These are phyloP conservation scores for Tromatobia lineatoria DNA, from an alignment of 2,888 invertebrate genomes.

Conservation along the genomic window DNA sequence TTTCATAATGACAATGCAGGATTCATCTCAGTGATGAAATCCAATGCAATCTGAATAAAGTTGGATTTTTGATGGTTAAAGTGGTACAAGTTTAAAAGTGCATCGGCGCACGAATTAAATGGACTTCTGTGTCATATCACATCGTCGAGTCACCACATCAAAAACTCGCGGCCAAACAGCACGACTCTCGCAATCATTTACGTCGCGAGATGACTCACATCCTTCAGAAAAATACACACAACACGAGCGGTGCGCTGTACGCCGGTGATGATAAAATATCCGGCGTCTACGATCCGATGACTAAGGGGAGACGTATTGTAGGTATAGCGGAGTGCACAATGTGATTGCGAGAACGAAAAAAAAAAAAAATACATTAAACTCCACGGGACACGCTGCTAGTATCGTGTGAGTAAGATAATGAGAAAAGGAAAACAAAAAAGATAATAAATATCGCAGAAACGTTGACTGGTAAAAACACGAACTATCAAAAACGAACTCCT, in stretches of 20 bases:
- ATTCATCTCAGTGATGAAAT: no score
- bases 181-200: constrained; percentile 24
- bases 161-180: constrained; percentile 53
- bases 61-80: neutral
- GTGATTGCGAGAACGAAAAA: constrained; percentile 34
- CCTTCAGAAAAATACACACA: constrained; percentile 47
- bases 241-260: constrained; percentile 25
- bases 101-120: neutral
- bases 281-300: constrained; percentile 46
- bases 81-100: neutral
- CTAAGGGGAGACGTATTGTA: constrained; percentile 36
- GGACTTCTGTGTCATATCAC: neutral
- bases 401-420: neutral
- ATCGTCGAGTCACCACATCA: constrained; percentile 38
- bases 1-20: no score
- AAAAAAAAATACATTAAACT: neutral
- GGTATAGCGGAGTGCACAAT: neutral
- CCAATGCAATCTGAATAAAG: no score
- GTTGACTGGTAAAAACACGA: neutral
- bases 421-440: constrained; percentile 7
- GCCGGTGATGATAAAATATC: constrained; percentile 50
- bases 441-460: neutral
- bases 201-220: constrained; percentile 62
- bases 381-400: neutral
- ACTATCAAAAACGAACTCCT: neutral